Base-by-base conservation (phyloP, 2,113 vertebrate genomes). In the Oxyura jamaicensis region DNA sequence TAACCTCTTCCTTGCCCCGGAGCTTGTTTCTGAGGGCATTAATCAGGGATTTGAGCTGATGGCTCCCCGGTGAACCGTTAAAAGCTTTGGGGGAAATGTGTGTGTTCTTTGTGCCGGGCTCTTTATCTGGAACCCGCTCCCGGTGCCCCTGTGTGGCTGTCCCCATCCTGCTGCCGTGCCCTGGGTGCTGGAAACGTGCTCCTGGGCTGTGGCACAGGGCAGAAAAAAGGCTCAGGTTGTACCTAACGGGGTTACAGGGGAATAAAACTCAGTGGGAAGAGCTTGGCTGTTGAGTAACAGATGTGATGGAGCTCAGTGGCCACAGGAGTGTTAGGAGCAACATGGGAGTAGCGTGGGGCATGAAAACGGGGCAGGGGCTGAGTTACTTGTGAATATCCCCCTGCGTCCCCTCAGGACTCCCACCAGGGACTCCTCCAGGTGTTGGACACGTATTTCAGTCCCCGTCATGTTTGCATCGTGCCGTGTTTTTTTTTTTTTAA, bases 1-100 rank as follows among this genome's bases (percentile, higher is more conserved):
- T 96, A 95, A 96, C 94, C 76, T 90, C 8, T 95, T 96, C 90
- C 13, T 87, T 74, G n/a, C 74, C 52, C 50, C 25, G 4, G 33
- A 26, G 23, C 75, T 97, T 83, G 69, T 94, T 95, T 72, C 69
- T 41, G 29, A 44, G 83, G 20, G 21, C 23, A 56, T 67, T 83
- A 56, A n/a, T 33, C 44, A 39, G 56, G 33, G 36, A 29, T 81
- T 91, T 68, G 75, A 73, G 39, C 76, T 4, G 6, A 42, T 55
- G 62, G 88, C 58, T 96, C 71, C 83, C 86, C 2, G 1, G 36
- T 68, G 76, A 53, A 53, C 48, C 39, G 60, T 63, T 60, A 63
- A 35, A 78, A 86, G 53, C 36, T 85, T 53, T n/a, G 4, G 14
- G 60, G 91, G 86, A 83, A 83, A 75, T 23, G 39, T 22, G n/a